Base-by-base conservation (phyloP, 2,113 vertebrate genomes). In the Salvelinus sp. region DNA sequence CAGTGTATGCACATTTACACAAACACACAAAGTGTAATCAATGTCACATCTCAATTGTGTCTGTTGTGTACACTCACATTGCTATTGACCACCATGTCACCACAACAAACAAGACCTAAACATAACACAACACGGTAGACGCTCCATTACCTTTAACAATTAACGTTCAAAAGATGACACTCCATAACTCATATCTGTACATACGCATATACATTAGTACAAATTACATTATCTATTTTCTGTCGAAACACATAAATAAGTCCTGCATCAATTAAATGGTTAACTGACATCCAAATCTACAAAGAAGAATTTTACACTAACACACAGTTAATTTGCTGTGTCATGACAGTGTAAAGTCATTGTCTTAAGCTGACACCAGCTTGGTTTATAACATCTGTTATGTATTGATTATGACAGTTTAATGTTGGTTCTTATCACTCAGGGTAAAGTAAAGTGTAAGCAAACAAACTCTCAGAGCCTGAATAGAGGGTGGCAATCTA, bases 11-110 rank as follows among this genome's bases (percentile, higher is more conserved):
- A 38, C 30, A 75, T 10, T 64, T 30, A 63, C 70, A 72, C 62
- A 75, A 78, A 78, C 38, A 12, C 38, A 44, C 38, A 44, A 10
- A 38, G 79, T 86, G 79, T 81, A 80, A 81, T 83, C 82, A 83
- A 2, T 16, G 66, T 30, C 2, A 1, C 58, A 54, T 64, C 2
- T 63, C 60, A 79, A 73, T 81, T 73, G 1, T 3, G 1, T 62
- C 67, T 86, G 83, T 87, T 88, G 78, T 86, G 84, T 85, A 80
- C 3, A 87, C 86, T 85, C 2, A 3, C 73, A 44, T 6, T 38
- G 28, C 18, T 69, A 79, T 75, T 77, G 75, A 75, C 68, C 16
- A 12, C 47, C 72, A 23, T 10, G 44, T 64, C 72, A 76, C 38
- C 38, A 44, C 38, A 44, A 44, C 38, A 44, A 44, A 10, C 38